Evolutionary conservation across 2,113 vertebrate species (phyloP).

Genomic region (Desmodus rotundus): DNA sequence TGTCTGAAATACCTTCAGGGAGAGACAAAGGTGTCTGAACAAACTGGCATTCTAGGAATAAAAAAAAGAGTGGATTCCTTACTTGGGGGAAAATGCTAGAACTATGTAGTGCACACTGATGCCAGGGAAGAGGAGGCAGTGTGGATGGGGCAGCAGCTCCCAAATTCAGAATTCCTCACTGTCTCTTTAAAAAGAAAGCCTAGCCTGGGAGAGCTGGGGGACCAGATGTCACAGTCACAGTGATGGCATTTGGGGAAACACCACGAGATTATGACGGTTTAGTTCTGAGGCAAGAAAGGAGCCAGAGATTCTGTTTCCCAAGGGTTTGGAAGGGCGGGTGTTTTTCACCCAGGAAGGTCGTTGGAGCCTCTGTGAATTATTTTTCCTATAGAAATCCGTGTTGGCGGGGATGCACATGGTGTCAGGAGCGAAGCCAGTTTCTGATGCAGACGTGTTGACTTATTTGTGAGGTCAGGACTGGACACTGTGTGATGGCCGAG

Average conservation of each 20-base stretch:
- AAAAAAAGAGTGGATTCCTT: not conserved
- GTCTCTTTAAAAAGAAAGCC: slow-evolving; percentile 4
- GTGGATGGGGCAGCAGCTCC: not conserved
- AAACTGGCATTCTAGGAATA: not conserved
- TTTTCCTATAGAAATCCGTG: not conserved
- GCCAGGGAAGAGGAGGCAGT: not conserved
- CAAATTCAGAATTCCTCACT: slow-evolving; percentile 30
- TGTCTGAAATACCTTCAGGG: not conserved
- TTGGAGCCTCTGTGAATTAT: not conserved
- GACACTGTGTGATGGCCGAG: not conserved
- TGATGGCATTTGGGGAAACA: slow-evolving; percentile 26
- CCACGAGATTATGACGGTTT: not conserved
- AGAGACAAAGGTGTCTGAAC: not conserved
- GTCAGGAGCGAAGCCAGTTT: not conserved
- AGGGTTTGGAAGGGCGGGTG: not conserved
- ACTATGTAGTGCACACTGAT: not conserved
- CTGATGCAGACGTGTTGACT: not conserved
- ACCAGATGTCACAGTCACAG: slow-evolving; percentile 51
- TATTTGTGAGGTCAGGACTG: not conserved
- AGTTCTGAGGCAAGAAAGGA: not conserved
- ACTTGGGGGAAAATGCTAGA: not conserved
- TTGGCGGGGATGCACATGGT: not conserved
- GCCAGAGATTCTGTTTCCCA: not conserved
- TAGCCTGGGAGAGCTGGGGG: slow-evolving; percentile 14
- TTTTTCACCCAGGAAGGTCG: not conserved